Evolutionary conservation across 2,113 vertebrate species (phyloP).

Genomic region (Chelonoidis abingdonii): DNA sequence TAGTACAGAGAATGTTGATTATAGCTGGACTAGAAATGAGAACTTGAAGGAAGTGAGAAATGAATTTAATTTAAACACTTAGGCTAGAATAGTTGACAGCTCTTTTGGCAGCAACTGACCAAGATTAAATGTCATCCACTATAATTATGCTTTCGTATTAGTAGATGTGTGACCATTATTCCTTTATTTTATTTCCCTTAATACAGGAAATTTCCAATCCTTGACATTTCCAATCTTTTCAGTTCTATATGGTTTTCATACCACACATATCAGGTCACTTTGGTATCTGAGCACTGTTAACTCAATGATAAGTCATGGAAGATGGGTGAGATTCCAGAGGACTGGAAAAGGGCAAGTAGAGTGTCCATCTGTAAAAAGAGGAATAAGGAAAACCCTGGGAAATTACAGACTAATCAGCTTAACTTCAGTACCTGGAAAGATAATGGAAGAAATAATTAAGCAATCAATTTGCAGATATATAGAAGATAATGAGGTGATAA

Average conservation of each 20-base stretch:
- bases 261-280: background rate
- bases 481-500: no score
- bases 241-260: background rate
- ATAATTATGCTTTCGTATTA: background rate
- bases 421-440: no score
- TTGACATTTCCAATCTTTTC: background rate
- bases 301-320: background rate
- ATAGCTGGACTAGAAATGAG: constrained; percentile 7
- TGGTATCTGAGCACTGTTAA: background rate
- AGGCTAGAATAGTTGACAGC: background rate
- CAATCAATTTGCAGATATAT: no score
- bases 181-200: constrained; percentile 8
- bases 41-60: constrained; percentile 52
- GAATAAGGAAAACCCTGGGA: no score
- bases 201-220: background rate
- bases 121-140: background rate
- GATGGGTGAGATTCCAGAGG: no score
- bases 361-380: no score
- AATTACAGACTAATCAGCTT: no score
- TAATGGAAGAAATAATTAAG: no score
- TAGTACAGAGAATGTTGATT: constrained; percentile 24
- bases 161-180: background rate
- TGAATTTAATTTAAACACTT: constrained; percentile 26
- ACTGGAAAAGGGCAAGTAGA: no score
- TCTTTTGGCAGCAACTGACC: constrained; percentile 23